phyloP scores from a whole-genome alignment of 35 echinoderm and acorn worm genomes.

The Heliocidaris erythrogramma region DNA sequence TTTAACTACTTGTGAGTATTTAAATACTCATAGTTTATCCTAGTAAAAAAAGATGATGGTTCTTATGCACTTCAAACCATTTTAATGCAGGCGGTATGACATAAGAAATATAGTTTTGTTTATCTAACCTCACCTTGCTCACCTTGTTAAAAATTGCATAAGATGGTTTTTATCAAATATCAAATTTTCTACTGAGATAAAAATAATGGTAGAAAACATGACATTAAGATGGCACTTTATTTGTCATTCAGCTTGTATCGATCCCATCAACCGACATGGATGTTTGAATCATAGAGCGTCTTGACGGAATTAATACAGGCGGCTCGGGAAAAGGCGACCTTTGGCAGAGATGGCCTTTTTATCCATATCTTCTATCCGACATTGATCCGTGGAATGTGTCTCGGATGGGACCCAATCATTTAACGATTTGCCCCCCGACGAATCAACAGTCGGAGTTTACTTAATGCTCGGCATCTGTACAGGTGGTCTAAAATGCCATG shows the following conservation, averaged over 20 bases:
- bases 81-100: no score
- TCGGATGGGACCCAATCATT: conserved; percentile 21
- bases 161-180: no score
- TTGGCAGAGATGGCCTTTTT: neutral
- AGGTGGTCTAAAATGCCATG: neutral
- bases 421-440: conserved; percentile 39
- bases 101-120: no score
- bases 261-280: neutral
- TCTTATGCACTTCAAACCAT: no score
- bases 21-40: no score
- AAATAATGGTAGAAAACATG: neutral
- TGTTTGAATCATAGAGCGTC: neutral
- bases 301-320: neutral
- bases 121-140: no score
- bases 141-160: no score
- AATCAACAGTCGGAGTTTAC: conserved; percentile 42
- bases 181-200: neutral
- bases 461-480: neutral
- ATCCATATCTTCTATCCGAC: conserved; percentile 20
- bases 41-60: no score
- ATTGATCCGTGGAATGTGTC: conserved; percentile 32
- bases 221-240: neutral
- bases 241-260: neutral
- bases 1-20: no score
- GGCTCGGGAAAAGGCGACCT: neutral